These are phyloP conservation scores for Hydraecia micacea DNA, from an alignment of 2,888 invertebrate species.

Conservation along the genomic window DNA sequence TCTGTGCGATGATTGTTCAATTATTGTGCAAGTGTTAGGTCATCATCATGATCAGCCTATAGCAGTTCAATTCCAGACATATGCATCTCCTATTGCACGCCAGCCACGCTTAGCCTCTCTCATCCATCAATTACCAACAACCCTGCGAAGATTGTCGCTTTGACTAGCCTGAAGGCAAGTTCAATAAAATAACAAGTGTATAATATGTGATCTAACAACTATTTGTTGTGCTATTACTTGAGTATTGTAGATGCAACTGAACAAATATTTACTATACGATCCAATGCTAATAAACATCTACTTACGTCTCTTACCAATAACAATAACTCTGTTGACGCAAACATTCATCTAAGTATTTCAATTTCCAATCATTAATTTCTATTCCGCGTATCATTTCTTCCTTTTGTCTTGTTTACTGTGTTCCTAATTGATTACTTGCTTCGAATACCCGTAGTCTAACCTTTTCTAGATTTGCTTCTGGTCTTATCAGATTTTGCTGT, in stretches of 20 bases:
- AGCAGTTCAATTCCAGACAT: too few relatives aligned
- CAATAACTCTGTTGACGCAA: constrained; percentile 35
- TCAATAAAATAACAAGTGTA: not conserved
- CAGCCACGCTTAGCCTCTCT: not conserved
- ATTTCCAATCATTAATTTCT: constrained; percentile 47
- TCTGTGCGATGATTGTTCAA: too few relatives aligned
- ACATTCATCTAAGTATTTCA: constrained; percentile 38
- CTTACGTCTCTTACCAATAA: constrained; percentile 19
- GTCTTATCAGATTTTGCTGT: not conserved
- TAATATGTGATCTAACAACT: not conserved
- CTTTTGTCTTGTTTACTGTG: constrained; percentile 24
- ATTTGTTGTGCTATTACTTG: not conserved
- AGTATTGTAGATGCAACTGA: constrained; percentile 22
- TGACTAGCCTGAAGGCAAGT: not conserved
- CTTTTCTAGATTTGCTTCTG: constrained; percentile 1
- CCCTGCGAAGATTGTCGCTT: not conserved
- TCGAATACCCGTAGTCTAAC: not conserved
- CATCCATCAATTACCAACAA: not conserved
- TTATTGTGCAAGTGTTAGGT: not conserved
- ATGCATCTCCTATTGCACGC: not conserved
- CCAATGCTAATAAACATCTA: constrained; percentile 20
- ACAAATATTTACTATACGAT: constrained; percentile 41
- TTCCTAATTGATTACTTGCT: not conserved
- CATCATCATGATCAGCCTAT: not conserved
- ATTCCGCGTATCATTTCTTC: constrained; percentile 31